Evolutionary conservation across 2,113 vertebrate genomes (phyloP).

Genomic region (Labrus mixtus): DNA sequence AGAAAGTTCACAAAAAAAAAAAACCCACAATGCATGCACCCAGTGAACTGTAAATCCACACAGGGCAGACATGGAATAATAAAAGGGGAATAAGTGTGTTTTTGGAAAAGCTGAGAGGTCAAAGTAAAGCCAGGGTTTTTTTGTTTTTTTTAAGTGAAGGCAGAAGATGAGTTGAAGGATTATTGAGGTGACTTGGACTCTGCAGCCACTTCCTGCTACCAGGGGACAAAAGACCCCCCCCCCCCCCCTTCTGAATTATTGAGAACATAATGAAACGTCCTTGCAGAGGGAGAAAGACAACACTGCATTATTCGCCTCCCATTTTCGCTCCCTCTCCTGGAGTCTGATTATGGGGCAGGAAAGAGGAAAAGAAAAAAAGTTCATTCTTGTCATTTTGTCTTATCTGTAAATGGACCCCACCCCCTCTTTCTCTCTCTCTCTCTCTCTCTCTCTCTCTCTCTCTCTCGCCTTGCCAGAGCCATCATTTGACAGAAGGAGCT

Average conservation of each 20-base stretch:
- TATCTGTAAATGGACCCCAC: conserved; percentile 77
- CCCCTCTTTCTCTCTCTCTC: neutral
- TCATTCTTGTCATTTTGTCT: conserved; percentile 63
- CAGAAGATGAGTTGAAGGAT: conserved; percentile 52
- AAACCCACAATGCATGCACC: neutral
- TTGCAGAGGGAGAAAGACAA: conserved; percentile 77
- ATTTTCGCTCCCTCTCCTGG: neutral
- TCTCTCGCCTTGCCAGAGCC: conserved; percentile 35
- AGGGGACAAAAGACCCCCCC: conserved; percentile 62
- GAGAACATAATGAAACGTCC: conserved; percentile 80
- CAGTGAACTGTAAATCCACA: conserved; percentile 9
- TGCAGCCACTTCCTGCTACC: conserved; percentile 8
- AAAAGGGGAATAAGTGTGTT: conserved; percentile 27
- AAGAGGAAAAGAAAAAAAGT: conserved; percentile 43
- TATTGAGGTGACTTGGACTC: conserved; percentile 37
- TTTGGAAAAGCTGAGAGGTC: conserved; percentile 57
- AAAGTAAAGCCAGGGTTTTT: conserved; percentile 39
- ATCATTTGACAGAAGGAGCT: conserved; percentile 47
- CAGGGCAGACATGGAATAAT: conserved; percentile 4
- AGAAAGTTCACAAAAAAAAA: conserved; percentile 55
- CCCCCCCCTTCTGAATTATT: conserved; percentile 71
- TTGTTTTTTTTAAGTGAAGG: conserved; percentile 20
- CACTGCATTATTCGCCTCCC: conserved; percentile 33
- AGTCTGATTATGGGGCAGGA: conserved; percentile 64
- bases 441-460: too few relatives aligned